Percentiles rank a stretch among this genome's conserved stretches.
Evolutionary conservation across 2,113 vertebrate species (phyloP).

Genomic region (Hippocampus guttulatus): DNA sequence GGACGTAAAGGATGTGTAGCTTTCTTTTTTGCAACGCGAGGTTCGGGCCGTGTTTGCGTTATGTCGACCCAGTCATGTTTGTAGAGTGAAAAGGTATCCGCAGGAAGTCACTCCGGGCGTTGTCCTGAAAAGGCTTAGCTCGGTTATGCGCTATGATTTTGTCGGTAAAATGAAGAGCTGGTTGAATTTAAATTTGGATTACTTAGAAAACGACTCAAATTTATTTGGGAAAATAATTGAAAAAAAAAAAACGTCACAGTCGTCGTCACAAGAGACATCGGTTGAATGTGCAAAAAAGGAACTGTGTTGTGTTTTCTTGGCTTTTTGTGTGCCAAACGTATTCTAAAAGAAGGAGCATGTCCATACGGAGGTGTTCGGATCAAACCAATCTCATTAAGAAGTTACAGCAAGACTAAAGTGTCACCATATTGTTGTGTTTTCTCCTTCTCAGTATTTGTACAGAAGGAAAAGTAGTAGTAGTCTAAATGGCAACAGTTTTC

Average conservation of each 20-base stretch:
- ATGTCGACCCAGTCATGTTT: conserved; percentile 59
- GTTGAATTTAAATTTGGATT: background rate
- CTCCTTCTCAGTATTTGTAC: no score
- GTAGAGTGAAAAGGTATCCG: conserved; percentile 49
- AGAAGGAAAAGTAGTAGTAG: no score
- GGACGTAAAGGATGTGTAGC: conserved; percentile 51
- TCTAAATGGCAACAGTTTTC: background rate
- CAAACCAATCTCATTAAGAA: no score
- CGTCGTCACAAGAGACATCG: background rate
- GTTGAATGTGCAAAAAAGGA: background rate
- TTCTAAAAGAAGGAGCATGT: background rate
- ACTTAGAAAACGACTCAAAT: background rate
- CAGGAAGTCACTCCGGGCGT: conserved; percentile 35
- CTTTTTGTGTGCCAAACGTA: background rate
- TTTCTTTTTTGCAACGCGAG: conserved; percentile 29
- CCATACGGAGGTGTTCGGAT: background rate
- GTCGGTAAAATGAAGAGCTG: background rate
- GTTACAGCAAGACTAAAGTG: no score
- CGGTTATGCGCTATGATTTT: conserved; percentile 6
- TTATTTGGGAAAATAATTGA: background rate
- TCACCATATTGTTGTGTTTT: no score
- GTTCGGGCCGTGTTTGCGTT: conserved; percentile 18
- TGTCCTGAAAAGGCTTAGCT: conserved; percentile 21
- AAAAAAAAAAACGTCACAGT: no score
- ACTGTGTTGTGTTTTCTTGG: background rate